Evolutionary conservation across 2,888 invertebrate species (phyloP).

Genomic region (Disparrhopalites patrizii): DNA sequence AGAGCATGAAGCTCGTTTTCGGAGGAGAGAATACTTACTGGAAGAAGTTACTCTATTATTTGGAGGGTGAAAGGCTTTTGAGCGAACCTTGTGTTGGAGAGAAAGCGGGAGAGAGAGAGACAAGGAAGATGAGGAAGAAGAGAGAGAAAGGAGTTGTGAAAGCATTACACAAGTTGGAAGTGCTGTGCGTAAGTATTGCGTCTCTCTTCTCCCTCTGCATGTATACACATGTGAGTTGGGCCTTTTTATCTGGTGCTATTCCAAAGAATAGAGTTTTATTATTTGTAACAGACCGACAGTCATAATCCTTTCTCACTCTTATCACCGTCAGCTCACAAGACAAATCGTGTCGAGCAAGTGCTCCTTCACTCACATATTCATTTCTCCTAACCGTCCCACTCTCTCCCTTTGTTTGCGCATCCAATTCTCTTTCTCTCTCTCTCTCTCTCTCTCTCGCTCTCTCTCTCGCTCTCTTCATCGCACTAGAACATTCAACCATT

Average conservation of each 20-base stretch:
- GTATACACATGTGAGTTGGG: neutral
- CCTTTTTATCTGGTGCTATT: conserved; percentile 7
- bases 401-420: conserved; percentile 13
- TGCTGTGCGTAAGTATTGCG: neutral
- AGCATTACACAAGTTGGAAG: neutral
- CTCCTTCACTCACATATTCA: neutral
- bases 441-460: neutral
- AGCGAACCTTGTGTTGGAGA: neutral
- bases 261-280: conserved; percentile 16
- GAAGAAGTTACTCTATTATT: too few species aligned
- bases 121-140: neutral
- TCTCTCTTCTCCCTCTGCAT: neutral
- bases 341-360: conserved; percentile 17
- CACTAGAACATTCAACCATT: neutral
- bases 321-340: conserved; percentile 21
- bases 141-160: neutral
- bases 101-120: neutral
- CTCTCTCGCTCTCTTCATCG: neutral
- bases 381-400: neutral
- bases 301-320: conserved; percentile 27
- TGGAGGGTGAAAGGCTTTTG: too few species aligned
- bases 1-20: too few species aligned
- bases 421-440: neutral
- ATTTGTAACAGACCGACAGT: conserved; percentile 25
- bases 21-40: neutral